These are phyloP conservation scores for Nesospiza acunhae DNA, from an alignment of 2,113 vertebrate species.

Conservation along the genomic window DNA sequence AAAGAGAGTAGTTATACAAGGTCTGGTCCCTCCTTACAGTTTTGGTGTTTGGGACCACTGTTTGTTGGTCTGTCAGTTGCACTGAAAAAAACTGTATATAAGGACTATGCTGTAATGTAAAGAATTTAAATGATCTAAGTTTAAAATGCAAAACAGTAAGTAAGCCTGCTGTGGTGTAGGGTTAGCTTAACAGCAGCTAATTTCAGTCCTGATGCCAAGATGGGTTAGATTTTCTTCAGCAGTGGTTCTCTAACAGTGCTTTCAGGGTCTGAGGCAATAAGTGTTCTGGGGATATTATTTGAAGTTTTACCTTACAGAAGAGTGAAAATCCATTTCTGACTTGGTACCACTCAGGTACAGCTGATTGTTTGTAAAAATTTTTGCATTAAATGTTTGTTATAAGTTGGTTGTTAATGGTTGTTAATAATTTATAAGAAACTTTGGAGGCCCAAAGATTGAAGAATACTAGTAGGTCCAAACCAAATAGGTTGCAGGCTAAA, in stretches of 20 bases:
- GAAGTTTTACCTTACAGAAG: not conserved
- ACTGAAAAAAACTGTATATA: not conserved
- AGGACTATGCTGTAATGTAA: not conserved
- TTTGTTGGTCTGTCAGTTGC: not conserved
- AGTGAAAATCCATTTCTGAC: not conserved
- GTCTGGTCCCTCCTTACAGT: not conserved
- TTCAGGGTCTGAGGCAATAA: not conserved
- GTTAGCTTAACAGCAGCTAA: not conserved
- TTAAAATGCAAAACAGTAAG: not conserved
- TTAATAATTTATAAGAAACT: not conserved
- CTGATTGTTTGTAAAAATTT: not conserved
- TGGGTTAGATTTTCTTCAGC: not conserved
- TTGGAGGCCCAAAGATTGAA: not conserved
- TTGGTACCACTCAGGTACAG: not conserved
- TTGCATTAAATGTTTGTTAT: not conserved
- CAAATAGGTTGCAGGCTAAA: not conserved
- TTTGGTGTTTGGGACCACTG: not conserved
- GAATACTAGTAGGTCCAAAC: not conserved
- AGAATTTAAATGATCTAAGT: not conserved
- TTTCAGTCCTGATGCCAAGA: not conserved
- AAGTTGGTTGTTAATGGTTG: no score
- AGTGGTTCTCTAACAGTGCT: not conserved
- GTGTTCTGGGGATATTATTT: not conserved
- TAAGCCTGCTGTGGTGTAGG: not conserved
- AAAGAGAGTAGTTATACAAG: not conserved